Base-by-base conservation (phyloP, 2,888 invertebrate genomes). In the Sinotaia quadrata region DNA sequence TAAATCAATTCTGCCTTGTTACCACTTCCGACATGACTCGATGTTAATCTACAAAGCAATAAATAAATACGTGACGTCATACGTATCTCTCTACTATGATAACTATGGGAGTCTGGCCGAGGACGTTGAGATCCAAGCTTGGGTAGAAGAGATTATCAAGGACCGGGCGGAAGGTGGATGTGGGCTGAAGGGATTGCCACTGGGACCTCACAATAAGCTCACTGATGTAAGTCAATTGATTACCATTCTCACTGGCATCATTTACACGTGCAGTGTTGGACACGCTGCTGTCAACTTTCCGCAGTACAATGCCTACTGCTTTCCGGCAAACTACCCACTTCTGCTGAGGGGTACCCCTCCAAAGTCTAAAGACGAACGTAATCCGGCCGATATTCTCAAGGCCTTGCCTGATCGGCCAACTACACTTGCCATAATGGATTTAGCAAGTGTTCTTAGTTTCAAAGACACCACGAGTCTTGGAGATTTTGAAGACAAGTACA, bases 401-500 rank as follows among this genome's bases (percentile, higher is more conserved):
- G 73, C 81, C 27, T 72, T 89, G 52, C 89, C 89, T 15, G 82
- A 85, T 75, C 85, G 86, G 72, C 81, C 84, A 21, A 80, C 81
- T 5, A 88, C 88, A 0, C 69, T 88, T 54, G 87, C 88, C 74
- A 85, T 87, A 47, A 88, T 89, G 87, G 83, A 86, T n/a, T 87
- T 89, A 58, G 89, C 88, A 0, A 87, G 87, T 74, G 82, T 89
- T 24, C 83, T 89, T 37, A 88, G 88, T 68, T 79, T 78, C 33
- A 78, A 82, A 49, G 88, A 87, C 36, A 89, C 89, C n/a, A 87
- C 87, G 54, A 83, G 85, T 44, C 78, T 89, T 31, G 89, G 89
- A 4, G 87, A 89, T 75, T 89, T 89, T 78, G 89, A 89, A 77
- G 86, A 87, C 33, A 87, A 87, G 74, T 89, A 88, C 75, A 78